These are phyloP conservation scores for Tringa solitaria DNA, from an alignment of 2,113 vertebrate genomes.

Conservation along the genomic window DNA sequence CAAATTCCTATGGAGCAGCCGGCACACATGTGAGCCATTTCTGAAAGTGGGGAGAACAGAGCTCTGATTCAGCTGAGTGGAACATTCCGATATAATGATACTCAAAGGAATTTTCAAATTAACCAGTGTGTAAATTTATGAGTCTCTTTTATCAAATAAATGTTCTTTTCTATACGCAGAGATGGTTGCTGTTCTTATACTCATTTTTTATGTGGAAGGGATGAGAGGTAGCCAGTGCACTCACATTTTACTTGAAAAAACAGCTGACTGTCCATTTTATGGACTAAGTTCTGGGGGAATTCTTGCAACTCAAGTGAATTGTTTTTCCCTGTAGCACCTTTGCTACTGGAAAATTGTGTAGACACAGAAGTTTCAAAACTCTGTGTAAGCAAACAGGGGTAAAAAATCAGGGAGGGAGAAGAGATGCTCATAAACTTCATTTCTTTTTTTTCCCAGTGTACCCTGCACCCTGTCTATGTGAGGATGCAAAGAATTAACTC, in stretches of 20 bases:
- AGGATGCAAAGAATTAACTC: not conserved
- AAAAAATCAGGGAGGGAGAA: not conserved
- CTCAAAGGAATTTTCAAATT: slow-evolving; percentile 70
- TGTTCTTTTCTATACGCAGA: not conserved
- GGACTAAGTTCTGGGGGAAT: not conserved
- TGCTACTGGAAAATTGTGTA: not conserved
- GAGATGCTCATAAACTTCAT: not conserved
- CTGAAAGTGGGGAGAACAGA: slow-evolving; percentile 68
- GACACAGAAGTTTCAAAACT: not conserved
- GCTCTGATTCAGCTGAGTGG: slow-evolving; percentile 67
- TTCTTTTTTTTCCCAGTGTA: not conserved
- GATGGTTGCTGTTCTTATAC: not conserved
- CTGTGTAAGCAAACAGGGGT: not conserved
- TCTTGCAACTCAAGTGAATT: not conserved
- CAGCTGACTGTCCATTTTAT: not conserved
- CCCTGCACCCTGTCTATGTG: not conserved
- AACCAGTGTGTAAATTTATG: slow-evolving; percentile 64
- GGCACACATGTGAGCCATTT: slow-evolving; percentile 72
- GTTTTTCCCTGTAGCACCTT: not conserved
- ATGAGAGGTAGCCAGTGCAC: not conserved
- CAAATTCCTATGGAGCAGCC: slow-evolving; percentile 40
- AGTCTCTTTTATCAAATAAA: slow-evolving; percentile 54
- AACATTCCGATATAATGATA: slow-evolving; percentile 71
- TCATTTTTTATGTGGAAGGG: not conserved
- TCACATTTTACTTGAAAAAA: not conserved